Percentiles rank a stretch among this genome's conserved stretches.
Conservation (phyloP, 2,888 invertebrate genomes). For the Tanytarsus gracilentus region DNA sequence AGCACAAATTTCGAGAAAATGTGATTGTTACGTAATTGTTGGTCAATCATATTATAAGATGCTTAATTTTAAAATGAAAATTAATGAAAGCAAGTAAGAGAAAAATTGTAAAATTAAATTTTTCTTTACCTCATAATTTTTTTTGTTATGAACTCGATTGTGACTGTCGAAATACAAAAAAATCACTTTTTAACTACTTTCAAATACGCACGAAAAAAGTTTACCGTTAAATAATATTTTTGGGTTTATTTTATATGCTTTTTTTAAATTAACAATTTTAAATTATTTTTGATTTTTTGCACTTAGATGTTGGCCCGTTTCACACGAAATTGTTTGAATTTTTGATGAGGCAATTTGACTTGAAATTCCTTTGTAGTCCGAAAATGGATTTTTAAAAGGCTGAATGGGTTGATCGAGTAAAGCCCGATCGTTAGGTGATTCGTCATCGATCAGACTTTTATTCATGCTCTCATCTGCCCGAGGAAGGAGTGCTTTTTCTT, state of each 20-base stretch:
- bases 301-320: slow-evolving; percentile 47
- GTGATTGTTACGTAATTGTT: too few relatives aligned
- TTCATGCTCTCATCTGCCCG: slow-evolving; percentile 30
- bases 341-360: slow-evolving; percentile 45
- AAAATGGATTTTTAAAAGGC: slow-evolving; percentile 39
- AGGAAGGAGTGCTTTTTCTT: slow-evolving; percentile 1
- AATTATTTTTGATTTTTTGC: background rate
- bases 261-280: background rate
- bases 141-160: too few relatives aligned
- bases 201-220: too few relatives aligned
- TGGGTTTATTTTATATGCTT: too few relatives aligned
- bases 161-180: too few relatives aligned
- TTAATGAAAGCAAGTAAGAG: too few relatives aligned
- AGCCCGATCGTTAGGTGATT: slow-evolving; percentile 41
- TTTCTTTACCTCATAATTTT: too few relatives aligned
- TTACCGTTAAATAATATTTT: too few relatives aligned
- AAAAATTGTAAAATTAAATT: too few relatives aligned
- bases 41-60: too few relatives aligned
- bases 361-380: slow-evolving; percentile 54
- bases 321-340: slow-evolving; percentile 58
- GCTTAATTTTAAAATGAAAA: too few relatives aligned
- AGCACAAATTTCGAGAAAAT: too few relatives aligned
- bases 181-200: background rate
- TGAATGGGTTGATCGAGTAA: slow-evolving; percentile 52
- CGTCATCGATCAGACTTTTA: slow-evolving; percentile 39